These are phyloP conservation scores for Epinotia bilunana DNA, from an alignment of 2,888 invertebrate species.

Conservation along the genomic window DNA sequence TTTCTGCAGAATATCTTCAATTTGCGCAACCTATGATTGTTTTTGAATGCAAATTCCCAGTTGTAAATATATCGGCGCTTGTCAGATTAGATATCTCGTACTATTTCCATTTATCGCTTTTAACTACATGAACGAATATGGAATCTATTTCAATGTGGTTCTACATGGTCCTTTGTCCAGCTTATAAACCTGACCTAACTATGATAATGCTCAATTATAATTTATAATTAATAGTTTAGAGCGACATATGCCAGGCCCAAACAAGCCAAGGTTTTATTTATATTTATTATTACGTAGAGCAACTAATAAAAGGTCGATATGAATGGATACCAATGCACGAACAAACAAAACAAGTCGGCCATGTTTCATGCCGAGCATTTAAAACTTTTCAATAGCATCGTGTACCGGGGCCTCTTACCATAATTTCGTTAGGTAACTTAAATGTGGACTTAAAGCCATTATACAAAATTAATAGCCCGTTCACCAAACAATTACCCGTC, in stretches of 20 bases:
- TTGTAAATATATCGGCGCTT: constrained; percentile 71
- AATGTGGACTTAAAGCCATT: constrained; percentile 75
- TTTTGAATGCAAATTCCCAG: constrained; percentile 70
- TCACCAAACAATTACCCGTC: constrained; percentile 80
- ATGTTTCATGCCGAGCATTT: constrained; percentile 60
- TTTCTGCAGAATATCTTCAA: constrained; percentile 70
- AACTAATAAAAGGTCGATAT: constrained; percentile 45
- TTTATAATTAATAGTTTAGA: constrained; percentile 36
- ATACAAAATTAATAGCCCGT: constrained; percentile 78
- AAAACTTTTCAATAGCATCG: constrained; percentile 70
- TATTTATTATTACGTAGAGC: constrained; percentile 42
- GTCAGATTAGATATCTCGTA: constrained; percentile 70
- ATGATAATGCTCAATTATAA: constrained; percentile 40
- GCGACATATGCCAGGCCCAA: constrained; percentile 13
- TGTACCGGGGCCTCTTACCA: constrained; percentile 60
- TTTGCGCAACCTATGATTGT: constrained; percentile 70
- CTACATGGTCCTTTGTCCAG: constrained; percentile 53
- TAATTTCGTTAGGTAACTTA: constrained; percentile 74
- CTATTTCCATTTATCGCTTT: constrained; percentile 69
- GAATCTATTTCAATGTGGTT: constrained; percentile 55
- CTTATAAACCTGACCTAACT: constrained; percentile 43
- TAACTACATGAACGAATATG: constrained; percentile 55
- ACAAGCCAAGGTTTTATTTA: constrained; percentile 35
- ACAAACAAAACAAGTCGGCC: constrained; percentile 57
- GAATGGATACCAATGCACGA: constrained; percentile 43